phyloP scores from a whole-genome alignment of 1,140 invertebrate species.

The Drosophila tropicalis region DNA sequence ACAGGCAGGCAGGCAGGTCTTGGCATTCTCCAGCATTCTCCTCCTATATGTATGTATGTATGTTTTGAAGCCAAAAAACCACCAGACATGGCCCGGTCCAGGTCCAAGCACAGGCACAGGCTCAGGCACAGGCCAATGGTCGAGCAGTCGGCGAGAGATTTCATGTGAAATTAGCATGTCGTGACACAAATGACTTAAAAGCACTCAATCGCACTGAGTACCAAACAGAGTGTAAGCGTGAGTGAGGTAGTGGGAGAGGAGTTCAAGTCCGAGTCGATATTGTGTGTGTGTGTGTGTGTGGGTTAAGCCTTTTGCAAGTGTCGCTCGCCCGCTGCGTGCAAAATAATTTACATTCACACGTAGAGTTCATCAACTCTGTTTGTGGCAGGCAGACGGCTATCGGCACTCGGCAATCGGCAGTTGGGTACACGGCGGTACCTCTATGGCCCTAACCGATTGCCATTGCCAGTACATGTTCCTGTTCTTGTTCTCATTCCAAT shows the following conservation, averaged over 20 bases:
- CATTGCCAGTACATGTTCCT: conserved; percentile 4
- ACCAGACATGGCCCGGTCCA: conserved; percentile 64
- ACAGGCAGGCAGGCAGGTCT: conserved; percentile 40
- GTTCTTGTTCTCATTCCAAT: background rate
- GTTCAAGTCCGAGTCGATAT: conserved; percentile 17
- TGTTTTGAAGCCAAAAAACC: conserved; percentile 64
- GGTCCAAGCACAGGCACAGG: conserved; percentile 3
- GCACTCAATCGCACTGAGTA: conserved; percentile 76
- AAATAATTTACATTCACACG: conserved; percentile 80
- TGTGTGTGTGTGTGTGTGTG: conserved; percentile 21
- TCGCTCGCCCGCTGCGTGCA: conserved; percentile 74
- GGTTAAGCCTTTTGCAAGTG: conserved; percentile 66
- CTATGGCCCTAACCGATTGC: background rate
- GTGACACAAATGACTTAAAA: conserved; percentile 82
- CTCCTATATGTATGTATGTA: conserved; percentile 20
- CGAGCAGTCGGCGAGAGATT: conserved; percentile 76
- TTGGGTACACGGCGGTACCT: conserved; percentile 22
- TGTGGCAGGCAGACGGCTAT: conserved; percentile 44
- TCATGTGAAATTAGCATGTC: conserved; percentile 82
- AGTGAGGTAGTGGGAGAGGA: conserved; percentile 17
- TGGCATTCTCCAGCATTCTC: conserved; percentile 15
- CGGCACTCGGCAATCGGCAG: background rate
- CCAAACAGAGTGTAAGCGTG: conserved; percentile 33
- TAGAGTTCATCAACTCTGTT: conserved; percentile 76
- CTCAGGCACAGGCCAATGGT: conserved; percentile 27